Percentiles rank a stretch among this genome's conserved stretches.
Evolutionary conservation across 2,888 invertebrate species (phyloP).

Genomic region (Apodemia mormo): DNA sequence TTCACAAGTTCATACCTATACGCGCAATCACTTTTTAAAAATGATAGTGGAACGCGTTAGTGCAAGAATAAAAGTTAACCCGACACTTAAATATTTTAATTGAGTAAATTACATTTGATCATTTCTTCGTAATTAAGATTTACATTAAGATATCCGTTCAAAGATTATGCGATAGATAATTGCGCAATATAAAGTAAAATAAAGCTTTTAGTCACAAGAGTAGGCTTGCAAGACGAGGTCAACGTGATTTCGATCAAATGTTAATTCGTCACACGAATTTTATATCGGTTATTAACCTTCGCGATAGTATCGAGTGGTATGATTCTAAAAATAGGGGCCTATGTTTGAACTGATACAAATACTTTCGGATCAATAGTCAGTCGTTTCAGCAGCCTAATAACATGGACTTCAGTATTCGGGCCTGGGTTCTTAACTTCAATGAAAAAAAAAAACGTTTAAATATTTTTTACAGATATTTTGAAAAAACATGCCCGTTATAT

Average conservation of each 20-base stretch:
- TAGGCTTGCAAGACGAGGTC: conserved; percentile 10
- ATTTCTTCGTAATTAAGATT: neutral
- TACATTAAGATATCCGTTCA: neutral
- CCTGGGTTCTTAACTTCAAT: neutral
- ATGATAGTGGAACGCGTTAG: no score
- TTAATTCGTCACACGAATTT: conserved; percentile 38
- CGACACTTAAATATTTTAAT: no score
- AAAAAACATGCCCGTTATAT: no score
- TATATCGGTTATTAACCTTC: conserved; percentile 54
- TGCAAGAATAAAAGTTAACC: no score
- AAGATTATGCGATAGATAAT: conserved; percentile 6
- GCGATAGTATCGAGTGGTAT: conserved; percentile 14
- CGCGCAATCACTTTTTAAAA: no score
- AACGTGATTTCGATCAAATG: conserved; percentile 9
- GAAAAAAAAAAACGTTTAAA: no score
- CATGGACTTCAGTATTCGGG: neutral
- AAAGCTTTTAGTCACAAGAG: conserved; percentile 4
- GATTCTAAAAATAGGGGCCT: conserved; percentile 17
- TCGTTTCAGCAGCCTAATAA: neutral
- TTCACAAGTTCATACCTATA: no score
- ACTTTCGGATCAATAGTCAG: neutral
- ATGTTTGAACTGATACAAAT: neutral
- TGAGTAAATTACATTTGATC: neutral
- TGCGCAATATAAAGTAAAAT: neutral
- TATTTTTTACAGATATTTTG: no score